phyloP scores from a whole-genome alignment of 1,140 invertebrate genomes.

The Piezodorus guildinii region DNA sequence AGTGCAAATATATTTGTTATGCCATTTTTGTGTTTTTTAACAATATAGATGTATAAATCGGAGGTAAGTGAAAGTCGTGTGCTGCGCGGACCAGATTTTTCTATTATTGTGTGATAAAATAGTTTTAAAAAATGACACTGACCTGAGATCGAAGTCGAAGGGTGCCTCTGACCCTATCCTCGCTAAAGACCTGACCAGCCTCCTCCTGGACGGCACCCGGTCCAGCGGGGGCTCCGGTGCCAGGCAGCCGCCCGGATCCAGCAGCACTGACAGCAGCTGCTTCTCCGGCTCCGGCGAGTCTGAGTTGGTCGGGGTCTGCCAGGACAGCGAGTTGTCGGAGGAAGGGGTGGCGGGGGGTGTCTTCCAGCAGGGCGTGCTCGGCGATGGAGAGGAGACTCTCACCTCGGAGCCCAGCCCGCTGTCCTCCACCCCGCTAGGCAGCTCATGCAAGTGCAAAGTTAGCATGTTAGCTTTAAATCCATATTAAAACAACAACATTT shows the following conservation, averaged over 20 bases:
- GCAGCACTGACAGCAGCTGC: slow-evolving; percentile 18
- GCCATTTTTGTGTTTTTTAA: too few species aligned
- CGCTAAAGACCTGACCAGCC: slow-evolving; percentile 21
- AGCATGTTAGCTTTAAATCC: too few species aligned
- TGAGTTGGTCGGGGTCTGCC: slow-evolving; percentile 24
- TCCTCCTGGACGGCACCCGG: slow-evolving; percentile 21
- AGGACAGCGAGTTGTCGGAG: slow-evolving; percentile 22
- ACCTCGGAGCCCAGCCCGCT: slow-evolving; percentile 16
- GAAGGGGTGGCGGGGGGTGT: slow-evolving; percentile 19
- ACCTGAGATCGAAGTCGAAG: slow-evolving; percentile 16
- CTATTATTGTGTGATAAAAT: too few species aligned
- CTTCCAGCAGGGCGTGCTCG: slow-evolving; percentile 14
- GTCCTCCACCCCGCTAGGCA: slow-evolving; percentile 10
- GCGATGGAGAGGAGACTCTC: slow-evolving; percentile 19
- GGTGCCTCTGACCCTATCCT: slow-evolving; percentile 24
- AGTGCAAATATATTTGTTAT: too few species aligned
- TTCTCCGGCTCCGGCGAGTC: slow-evolving; percentile 13
- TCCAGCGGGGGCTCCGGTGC: slow-evolving; percentile 7
- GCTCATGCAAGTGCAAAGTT: background rate
- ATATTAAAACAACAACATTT: too few species aligned
- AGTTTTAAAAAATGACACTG: too few species aligned
- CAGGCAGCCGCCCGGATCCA: slow-evolving; percentile 10
- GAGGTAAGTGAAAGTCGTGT: too few species aligned
- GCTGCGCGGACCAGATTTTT: too few species aligned
- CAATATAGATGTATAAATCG: too few species aligned